phyloP scores from a whole-genome alignment of 2,797 vertebrate species.

The Mormyrops attenuatus region DNA sequence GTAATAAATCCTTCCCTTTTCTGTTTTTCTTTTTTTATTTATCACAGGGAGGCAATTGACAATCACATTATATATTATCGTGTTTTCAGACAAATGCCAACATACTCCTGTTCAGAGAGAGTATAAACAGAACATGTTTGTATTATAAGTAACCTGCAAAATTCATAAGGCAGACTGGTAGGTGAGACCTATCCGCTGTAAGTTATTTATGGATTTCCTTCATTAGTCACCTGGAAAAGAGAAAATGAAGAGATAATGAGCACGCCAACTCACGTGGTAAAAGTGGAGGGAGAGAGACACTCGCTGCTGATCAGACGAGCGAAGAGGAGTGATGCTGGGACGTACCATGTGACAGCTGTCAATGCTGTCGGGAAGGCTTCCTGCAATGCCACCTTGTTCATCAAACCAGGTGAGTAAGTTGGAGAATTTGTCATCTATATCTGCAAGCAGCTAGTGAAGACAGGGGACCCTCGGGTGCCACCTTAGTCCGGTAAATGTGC shows the following conservation, averaged over 20 bases:
- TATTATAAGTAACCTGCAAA: background rate
- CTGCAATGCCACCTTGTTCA: constrained; percentile 72
- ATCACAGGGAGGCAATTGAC: background rate
- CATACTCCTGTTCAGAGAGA: background rate
- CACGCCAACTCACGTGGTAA: constrained; percentile 64
- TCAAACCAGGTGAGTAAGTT: constrained; percentile 76
- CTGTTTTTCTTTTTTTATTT: background rate
- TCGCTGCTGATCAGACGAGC: constrained; percentile 79
- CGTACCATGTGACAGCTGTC: constrained; percentile 75
- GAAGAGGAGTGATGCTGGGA: constrained; percentile 71
- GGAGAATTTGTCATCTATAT: background rate
- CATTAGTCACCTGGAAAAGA: constrained; percentile 82
- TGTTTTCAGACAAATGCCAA: background rate
- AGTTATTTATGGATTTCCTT: constrained; percentile 22
- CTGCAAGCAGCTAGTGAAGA: background rate
- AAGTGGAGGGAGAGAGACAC: constrained; percentile 86
- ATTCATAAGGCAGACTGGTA: background rate
- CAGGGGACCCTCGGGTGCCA: background rate
- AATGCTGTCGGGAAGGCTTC: constrained; percentile 79
- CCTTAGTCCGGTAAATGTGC: background rate
- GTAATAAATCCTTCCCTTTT: constrained; percentile 51
- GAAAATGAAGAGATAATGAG: constrained; percentile 62
- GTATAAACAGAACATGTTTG: background rate
- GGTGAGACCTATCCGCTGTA: background rate
- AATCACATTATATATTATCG: background rate